Evolutionary conservation across 2,888 invertebrate genomes (phyloP).

Genomic region (Elegia similella): DNA sequence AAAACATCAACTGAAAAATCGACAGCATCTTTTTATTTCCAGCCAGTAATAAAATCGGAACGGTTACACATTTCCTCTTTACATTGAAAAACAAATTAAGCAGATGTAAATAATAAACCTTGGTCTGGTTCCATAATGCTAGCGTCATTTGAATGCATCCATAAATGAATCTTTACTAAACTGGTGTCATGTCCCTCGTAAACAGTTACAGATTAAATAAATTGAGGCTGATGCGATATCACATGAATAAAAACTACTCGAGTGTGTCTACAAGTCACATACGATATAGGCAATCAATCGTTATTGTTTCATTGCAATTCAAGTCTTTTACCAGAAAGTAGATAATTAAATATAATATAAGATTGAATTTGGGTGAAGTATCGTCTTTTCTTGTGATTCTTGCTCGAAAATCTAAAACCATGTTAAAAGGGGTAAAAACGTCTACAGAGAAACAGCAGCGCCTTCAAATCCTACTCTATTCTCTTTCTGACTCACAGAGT

Average conservation of each 20-base stretch:
- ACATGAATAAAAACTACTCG: slow-evolving; percentile 26
- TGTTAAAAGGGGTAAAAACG: too few relatives aligned
- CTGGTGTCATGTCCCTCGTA: neutral
- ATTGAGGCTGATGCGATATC: neutral
- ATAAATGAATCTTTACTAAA: slow-evolving; percentile 44
- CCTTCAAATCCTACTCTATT: too few relatives aligned
- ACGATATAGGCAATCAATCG: too few relatives aligned
- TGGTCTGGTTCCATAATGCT: slow-evolving; percentile 62
- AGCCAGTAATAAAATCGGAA: neutral
- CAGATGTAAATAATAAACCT: slow-evolving; percentile 49
- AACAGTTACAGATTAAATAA: neutral
- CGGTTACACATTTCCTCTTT: slow-evolving; percentile 36
- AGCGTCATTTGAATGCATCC: slow-evolving; percentile 51
- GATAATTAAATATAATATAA: too few relatives aligned
- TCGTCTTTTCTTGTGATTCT: too few relatives aligned
- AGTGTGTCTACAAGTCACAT: too few relatives aligned
- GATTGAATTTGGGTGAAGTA: too few relatives aligned
- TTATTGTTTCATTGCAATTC: too few relatives aligned
- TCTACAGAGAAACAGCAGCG: too few relatives aligned
- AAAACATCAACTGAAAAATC: neutral
- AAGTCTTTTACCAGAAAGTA: too few relatives aligned
- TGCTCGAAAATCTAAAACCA: too few relatives aligned
- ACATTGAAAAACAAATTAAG: slow-evolving; percentile 43
- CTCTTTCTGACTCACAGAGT: too few relatives aligned
- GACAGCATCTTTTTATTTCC: neutral